Conservation (phyloP, 2,888 invertebrate species). For the Drosophila austrosaltans region DNA sequence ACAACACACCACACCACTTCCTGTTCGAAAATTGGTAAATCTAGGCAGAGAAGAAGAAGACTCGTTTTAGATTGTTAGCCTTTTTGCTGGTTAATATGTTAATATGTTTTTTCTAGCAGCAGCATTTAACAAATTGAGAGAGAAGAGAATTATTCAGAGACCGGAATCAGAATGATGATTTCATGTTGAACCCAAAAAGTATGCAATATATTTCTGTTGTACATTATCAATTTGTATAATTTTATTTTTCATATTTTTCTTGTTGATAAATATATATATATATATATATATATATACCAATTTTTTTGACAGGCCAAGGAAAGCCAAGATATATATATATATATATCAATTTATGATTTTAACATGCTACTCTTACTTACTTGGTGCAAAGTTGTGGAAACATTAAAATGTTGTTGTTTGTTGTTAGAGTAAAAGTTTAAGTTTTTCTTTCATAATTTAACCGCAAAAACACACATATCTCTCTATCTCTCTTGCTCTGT, state of each 20-base stretch:
- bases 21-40: slow-evolving; percentile 42
- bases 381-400: slow-evolving; percentile 58
- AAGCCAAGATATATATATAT: not conserved
- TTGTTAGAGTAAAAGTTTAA: slow-evolving; percentile 43
- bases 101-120: too few species aligned
- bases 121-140: not conserved
- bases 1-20: slow-evolving; percentile 45
- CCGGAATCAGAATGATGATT: not conserved
- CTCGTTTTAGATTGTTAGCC: not conserved
- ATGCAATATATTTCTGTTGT: slow-evolving; percentile 3
- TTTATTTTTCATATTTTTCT: not conserved
- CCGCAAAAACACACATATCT: slow-evolving; percentile 57
- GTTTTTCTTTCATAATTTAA: slow-evolving; percentile 41
- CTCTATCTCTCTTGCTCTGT: slow-evolving; percentile 48
- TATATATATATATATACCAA: too few species aligned
- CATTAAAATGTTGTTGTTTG: slow-evolving; percentile 44
- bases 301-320: not conserved
- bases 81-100: not conserved
- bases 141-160: not conserved
- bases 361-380: slow-evolving; percentile 70
- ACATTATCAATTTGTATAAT: slow-evolving; percentile 3
- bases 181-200: slow-evolving; percentile 3
- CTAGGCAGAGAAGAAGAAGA: slow-evolving; percentile 5
- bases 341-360: slow-evolving; percentile 25
- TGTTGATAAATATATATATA: not conserved